These are phyloP conservation scores for Eulemur macaco DNA, from an alignment of 2,113 vertebrate genomes.

Conservation along the genomic window DNA sequence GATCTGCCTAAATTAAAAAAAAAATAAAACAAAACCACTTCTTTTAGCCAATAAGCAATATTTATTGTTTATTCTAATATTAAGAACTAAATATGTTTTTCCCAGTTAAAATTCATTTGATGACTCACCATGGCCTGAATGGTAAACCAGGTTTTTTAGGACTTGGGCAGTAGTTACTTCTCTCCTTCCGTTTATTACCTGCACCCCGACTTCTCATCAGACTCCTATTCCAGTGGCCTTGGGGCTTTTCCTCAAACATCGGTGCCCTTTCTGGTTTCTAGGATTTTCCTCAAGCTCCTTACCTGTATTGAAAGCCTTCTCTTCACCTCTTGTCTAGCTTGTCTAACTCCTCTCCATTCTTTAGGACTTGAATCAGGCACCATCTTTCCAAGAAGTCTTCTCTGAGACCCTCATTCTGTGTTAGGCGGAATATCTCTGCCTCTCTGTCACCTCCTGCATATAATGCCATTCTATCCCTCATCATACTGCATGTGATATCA, in stretches of 20 bases:
- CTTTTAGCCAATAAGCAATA: not conserved
- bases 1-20: not conserved
- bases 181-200: not conserved
- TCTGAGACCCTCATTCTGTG: not conserved
- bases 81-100: not conserved
- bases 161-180: not conserved
- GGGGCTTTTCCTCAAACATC: not conserved
- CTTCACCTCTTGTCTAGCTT: not conserved
- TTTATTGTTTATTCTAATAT: not conserved
- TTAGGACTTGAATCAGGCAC: not conserved
- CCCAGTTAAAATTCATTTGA: not conserved
- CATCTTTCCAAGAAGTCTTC: not conserved
- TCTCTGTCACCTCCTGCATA: not conserved
- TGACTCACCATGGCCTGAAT: not conserved
- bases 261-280: not conserved
- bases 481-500: not conserved
- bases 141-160: not conserved
- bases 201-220: not conserved
- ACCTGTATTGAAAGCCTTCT: not conserved
- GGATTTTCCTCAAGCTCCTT: not conserved
- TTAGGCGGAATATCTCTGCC: not conserved
- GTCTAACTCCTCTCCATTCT: not conserved
- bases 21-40: not conserved
- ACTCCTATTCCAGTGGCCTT: not conserved
- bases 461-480: not conserved